Evolutionary conservation across 1,140 invertebrate genomes (phyloP).

Genomic region (Holotrichia oblita): DNA sequence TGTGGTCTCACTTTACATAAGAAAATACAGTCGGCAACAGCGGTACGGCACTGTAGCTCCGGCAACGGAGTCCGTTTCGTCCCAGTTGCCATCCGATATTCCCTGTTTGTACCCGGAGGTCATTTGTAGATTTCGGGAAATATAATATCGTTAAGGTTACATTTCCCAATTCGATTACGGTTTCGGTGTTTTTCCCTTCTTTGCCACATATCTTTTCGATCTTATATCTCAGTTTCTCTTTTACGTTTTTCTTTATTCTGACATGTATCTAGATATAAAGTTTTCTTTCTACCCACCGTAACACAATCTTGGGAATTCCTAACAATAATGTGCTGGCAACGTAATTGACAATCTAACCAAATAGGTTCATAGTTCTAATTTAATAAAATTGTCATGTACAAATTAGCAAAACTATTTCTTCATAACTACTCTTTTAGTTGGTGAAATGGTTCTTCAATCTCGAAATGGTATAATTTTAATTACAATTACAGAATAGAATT

Average conservation of each 20-base stretch:
- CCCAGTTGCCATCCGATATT: slow-evolving; percentile 38
- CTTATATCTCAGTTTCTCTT: slow-evolving; percentile 13
- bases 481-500: no score
- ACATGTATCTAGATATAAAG: background rate
- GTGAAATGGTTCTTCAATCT: no score
- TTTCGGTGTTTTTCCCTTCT: slow-evolving; percentile 15
- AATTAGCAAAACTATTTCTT: no score
- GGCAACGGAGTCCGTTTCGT: slow-evolving; percentile 26
- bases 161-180: slow-evolving; percentile 35
- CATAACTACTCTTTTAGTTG: no score
- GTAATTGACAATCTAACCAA: no score
- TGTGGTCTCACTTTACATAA: slow-evolving; percentile 41
- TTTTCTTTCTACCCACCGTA: background rate
- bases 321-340: no score
- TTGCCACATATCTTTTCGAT: slow-evolving; percentile 28
- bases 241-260: background rate
- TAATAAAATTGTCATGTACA: no score
- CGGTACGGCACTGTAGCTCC: slow-evolving; percentile 4
- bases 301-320: background rate
- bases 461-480: no score
- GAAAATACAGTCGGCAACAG: slow-evolving; percentile 28
- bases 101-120: slow-evolving; percentile 33
- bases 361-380: no score
- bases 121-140: slow-evolving; percentile 40
- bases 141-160: slow-evolving; percentile 37